Evolutionary conservation across 2,888 invertebrate genomes (phyloP).

Genomic region (Athalia circularis): DNA sequence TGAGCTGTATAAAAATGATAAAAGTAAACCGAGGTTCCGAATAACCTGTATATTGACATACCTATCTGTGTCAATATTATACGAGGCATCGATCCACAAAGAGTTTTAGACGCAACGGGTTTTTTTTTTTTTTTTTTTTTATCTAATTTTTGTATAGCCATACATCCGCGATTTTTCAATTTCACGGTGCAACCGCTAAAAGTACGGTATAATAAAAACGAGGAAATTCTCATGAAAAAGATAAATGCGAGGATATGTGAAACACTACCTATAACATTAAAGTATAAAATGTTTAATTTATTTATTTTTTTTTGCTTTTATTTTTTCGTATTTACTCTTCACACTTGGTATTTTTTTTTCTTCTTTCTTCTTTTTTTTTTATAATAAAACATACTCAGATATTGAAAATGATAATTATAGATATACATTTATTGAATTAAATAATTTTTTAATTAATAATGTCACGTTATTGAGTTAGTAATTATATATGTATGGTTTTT

Average conservation of each 20-base stretch:
- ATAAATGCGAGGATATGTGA: too few relatives aligned
- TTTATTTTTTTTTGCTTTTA: background rate
- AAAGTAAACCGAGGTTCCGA: background rate
- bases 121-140: background rate
- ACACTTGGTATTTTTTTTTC: background rate
- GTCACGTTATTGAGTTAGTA: background rate
- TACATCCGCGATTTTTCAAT: too few relatives aligned
- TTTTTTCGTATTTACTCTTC: background rate
- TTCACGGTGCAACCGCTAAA: too few relatives aligned
- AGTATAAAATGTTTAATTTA: too few relatives aligned
- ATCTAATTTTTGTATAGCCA: too few relatives aligned
- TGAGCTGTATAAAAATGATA: too few relatives aligned
- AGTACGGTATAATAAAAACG: too few relatives aligned
- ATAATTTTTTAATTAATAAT: conserved; percentile 9
- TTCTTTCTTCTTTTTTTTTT: background rate
- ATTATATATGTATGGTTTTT: background rate
- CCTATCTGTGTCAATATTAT: conserved; percentile 9
- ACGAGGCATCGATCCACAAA: conserved; percentile 34
- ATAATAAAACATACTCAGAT: conserved; percentile 5
- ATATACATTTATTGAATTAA: background rate
- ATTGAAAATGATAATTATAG: background rate
- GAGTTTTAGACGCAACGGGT: background rate
- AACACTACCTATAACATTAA: too few relatives aligned
- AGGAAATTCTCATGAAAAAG: too few relatives aligned
- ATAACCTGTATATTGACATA: background rate